Evolutionary conservation across 1,140 invertebrate species (phyloP).

Genomic region (Lepidurus apus): DNA sequence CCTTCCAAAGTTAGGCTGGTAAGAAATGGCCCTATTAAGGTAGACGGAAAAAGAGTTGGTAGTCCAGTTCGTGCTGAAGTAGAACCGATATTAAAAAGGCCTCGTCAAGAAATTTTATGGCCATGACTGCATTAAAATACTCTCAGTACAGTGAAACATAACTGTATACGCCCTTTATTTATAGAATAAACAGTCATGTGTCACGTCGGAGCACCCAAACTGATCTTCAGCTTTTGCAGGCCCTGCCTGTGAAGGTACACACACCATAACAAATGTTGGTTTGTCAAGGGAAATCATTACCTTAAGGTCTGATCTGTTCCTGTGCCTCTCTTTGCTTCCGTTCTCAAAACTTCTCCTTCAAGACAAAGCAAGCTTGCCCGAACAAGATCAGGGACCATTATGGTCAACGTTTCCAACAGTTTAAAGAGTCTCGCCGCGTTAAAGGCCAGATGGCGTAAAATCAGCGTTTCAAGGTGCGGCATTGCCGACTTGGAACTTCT

Average conservation of each 20-base stretch:
- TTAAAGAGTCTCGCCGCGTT: background rate
- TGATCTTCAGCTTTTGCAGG: background rate
- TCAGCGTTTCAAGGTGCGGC: background rate
- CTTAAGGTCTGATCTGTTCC: slow-evolving; percentile 1
- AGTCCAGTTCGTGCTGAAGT: background rate
- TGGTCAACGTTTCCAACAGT: background rate
- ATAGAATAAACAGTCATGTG: background rate
- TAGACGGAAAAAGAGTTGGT: background rate
- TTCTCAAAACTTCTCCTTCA: background rate
- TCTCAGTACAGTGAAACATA: background rate
- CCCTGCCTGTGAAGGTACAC: background rate
- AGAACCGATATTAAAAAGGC: background rate
- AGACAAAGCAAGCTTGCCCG: background rate
- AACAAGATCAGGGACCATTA: background rate
- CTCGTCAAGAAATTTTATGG: slow-evolving; percentile 1
- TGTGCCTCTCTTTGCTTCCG: background rate
- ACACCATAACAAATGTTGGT: no score
- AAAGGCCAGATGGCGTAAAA: background rate
- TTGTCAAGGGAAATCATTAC: background rate
- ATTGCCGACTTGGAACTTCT: background rate
- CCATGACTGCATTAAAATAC: background rate
- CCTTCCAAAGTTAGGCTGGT: background rate
- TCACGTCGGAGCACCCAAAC: background rate
- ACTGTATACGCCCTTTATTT: no score
- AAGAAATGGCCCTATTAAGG: background rate